These are phyloP conservation scores for Phaethornis superciliosus DNA, from an alignment of 2,113 vertebrate species.

Conservation along the genomic window DNA sequence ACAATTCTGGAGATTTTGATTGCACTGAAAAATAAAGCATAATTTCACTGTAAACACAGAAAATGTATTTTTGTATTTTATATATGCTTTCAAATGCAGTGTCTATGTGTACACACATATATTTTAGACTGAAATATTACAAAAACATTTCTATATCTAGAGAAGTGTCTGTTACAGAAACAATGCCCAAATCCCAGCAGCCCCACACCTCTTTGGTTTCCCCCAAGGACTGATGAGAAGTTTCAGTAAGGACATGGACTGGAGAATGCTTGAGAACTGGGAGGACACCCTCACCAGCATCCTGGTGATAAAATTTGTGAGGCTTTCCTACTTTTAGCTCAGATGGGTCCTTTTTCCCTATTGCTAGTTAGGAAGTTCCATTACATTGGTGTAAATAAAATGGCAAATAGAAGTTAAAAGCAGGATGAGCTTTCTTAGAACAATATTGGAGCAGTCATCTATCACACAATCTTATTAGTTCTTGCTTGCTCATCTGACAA, in stretches of 20 bases:
- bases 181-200: background rate
- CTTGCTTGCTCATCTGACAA: background rate
- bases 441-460: background rate
- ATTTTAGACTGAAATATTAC: background rate
- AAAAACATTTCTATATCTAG: too few relatives aligned
- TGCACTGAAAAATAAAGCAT: background rate
- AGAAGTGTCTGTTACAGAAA: background rate
- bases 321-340: background rate
- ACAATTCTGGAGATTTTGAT: background rate
- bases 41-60: background rate
- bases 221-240: background rate
- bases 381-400: background rate
- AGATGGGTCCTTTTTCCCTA: background rate
- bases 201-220: background rate
- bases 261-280: too few relatives aligned
- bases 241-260: rapidly evolving
- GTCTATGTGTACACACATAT: background rate
- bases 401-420: background rate
- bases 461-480: background rate
- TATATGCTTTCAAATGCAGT: background rate
- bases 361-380: background rate
- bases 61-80: background rate
- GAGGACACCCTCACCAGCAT: background rate
- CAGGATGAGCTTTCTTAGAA: background rate
- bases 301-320: background rate